Evolutionary conservation across 2,797 vertebrate species (phyloP).

Genomic region (Leucoraja ocellata): DNA sequence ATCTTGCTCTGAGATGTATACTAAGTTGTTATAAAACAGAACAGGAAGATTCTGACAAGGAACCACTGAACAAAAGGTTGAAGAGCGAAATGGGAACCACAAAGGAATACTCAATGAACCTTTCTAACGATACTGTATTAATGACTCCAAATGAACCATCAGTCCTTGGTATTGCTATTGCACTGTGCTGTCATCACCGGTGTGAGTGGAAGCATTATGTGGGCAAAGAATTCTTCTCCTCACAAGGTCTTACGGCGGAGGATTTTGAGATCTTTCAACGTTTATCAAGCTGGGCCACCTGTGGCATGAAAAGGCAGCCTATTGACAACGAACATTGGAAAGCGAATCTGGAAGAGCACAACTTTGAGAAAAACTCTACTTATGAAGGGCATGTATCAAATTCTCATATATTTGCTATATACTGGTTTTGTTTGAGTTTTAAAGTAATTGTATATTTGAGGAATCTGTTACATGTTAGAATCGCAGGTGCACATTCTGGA

Average conservation of each 20-base stretch:
- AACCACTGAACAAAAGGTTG: constrained; percentile 64
- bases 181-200: constrained; percentile 91
- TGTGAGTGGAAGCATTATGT: constrained; percentile 92
- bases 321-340: constrained; percentile 44
- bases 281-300: constrained; percentile 97
- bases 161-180: constrained; percentile 76
- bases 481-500: not conserved
- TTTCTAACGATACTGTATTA: not conserved
- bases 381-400: constrained; percentile 61
- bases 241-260: constrained; percentile 66
- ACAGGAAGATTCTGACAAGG: constrained; percentile 45
- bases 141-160: constrained; percentile 15
- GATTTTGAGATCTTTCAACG: constrained; percentile 84
- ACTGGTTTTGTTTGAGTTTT: constrained; percentile 10
- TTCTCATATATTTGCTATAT: not conserved
- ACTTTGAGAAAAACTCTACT: constrained; percentile 44
- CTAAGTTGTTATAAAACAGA: constrained; percentile 57
- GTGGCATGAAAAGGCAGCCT: constrained; percentile 61
- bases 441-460: not conserved
- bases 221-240: constrained; percentile 77
- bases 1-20: constrained; percentile 85
- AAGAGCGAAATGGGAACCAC: constrained; percentile 46
- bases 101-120: not conserved
- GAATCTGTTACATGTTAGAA: not conserved
- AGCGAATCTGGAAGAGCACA: constrained; percentile 56